phyloP scores from a whole-genome alignment of 2,113 vertebrate genomes.

The Eudyptes chrysolophus region DNA sequence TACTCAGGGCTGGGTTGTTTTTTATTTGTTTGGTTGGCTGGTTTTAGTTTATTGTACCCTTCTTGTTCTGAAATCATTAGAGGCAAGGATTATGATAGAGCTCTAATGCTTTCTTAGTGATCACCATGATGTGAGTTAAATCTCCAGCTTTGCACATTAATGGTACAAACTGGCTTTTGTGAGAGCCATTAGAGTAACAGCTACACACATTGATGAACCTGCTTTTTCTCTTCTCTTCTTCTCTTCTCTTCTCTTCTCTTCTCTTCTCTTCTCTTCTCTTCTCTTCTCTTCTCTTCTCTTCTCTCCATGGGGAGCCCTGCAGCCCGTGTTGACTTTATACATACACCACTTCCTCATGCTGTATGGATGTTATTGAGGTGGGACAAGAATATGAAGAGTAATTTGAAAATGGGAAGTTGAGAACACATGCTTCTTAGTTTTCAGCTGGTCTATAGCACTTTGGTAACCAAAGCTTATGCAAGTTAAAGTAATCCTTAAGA shows the following conservation, averaged over 20 bases:
- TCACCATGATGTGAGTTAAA: not conserved
- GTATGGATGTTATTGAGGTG: not conserved
- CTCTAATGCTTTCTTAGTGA: not conserved
- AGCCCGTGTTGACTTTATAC: not conserved
- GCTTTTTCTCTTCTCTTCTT: fast-evolving
- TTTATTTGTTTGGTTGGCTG: not conserved
- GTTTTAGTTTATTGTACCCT: not conserved
- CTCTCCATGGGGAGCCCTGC: not conserved
- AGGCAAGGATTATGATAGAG: not conserved
- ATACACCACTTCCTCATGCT: not conserved
- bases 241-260: not conserved
- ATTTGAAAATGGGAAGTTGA: not conserved
- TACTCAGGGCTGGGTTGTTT: not conserved
- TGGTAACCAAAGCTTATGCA: not conserved
- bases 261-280: no score
- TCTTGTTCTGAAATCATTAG: not conserved
- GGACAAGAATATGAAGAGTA: not conserved
- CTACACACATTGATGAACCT: fast-evolving
- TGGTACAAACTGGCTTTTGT: not conserved
- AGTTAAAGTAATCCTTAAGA: not conserved
- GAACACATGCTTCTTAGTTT: not conserved
- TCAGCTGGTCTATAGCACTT: not conserved
- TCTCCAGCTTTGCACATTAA: not conserved
- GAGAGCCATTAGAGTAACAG: not conserved
- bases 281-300: not conserved